Conservation (phyloP, 2,113 vertebrate species). For the Rhipidura dahli region DNA sequence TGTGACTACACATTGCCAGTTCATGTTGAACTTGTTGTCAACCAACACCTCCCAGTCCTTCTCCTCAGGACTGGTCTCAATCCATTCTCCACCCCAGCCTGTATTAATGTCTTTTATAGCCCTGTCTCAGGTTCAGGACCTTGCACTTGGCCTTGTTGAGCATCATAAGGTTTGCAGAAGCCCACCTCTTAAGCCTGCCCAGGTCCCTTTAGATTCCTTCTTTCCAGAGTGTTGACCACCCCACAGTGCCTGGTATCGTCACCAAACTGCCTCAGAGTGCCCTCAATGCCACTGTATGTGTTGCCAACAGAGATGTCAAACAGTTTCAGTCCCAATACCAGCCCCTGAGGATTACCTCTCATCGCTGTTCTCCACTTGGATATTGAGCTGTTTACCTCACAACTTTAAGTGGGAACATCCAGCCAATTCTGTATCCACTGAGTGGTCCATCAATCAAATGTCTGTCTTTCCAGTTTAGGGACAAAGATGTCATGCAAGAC, state of each 20-base stretch:
- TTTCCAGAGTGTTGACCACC: neutral
- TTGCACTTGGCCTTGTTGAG: neutral
- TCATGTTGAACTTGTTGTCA: neutral
- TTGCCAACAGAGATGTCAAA: neutral
- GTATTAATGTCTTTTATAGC: neutral
- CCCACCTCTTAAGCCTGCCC: neutral
- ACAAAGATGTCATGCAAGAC: neutral
- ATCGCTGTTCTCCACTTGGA: neutral
- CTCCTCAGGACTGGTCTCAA: neutral
- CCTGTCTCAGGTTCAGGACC: neutral
- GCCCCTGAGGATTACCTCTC: fast-evolving
- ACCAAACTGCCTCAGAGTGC: neutral
- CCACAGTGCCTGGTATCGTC: neutral
- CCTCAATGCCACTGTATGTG: neutral
- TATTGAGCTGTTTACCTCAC: neutral
- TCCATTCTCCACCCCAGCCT: neutral
- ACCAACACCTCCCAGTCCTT: fast-evolving
- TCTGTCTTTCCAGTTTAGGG: neutral
- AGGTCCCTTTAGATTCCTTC: neutral
- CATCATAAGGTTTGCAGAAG: neutral
- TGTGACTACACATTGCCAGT: neutral
- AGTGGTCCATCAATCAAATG: neutral
- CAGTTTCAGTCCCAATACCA: neutral
- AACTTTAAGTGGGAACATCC: neutral
- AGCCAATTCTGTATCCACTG: neutral